Evolutionary conservation across 2,113 vertebrate genomes (phyloP).

Genomic region (Petrocephalus zakoni): DNA sequence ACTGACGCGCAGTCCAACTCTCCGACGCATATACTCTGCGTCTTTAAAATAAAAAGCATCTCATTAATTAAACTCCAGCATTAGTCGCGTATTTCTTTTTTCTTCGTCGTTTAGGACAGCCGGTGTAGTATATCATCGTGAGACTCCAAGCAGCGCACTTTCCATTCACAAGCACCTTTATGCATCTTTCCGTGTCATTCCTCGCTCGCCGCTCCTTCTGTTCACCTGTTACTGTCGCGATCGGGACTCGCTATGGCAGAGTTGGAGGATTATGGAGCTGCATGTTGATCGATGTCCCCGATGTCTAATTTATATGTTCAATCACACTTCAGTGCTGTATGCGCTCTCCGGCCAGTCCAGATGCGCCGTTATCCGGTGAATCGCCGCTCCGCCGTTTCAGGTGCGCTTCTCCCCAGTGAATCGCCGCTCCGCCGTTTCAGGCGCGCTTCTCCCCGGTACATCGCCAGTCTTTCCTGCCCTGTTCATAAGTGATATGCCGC

Average conservation of each 20-base stretch:
- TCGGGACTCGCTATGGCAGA: not conserved
- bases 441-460: not conserved
- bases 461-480: not conserved
- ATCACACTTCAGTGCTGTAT: not conserved
- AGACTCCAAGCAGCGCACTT: not conserved
- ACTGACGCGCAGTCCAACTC: not conserved
- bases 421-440: not conserved
- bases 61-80: constrained; percentile 16
- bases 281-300: not conserved
- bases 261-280: not conserved
- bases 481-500: not conserved
- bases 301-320: not conserved
- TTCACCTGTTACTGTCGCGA: not conserved
- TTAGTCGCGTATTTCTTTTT: constrained; percentile 1
- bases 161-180: constrained; percentile 40
- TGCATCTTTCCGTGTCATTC: constrained; percentile 11
- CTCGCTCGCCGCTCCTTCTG: not conserved
- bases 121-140: constrained; percentile 11
- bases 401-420: not conserved
- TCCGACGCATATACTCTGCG: not conserved
- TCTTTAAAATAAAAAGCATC: not conserved
- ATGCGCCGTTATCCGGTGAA: not conserved
- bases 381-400: not conserved
- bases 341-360: not conserved
- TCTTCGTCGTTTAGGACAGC: constrained; percentile 10